These are phyloP conservation scores for Fregetta grallaria DNA, from an alignment of 2,113 vertebrate genomes.

Conservation along the genomic window DNA sequence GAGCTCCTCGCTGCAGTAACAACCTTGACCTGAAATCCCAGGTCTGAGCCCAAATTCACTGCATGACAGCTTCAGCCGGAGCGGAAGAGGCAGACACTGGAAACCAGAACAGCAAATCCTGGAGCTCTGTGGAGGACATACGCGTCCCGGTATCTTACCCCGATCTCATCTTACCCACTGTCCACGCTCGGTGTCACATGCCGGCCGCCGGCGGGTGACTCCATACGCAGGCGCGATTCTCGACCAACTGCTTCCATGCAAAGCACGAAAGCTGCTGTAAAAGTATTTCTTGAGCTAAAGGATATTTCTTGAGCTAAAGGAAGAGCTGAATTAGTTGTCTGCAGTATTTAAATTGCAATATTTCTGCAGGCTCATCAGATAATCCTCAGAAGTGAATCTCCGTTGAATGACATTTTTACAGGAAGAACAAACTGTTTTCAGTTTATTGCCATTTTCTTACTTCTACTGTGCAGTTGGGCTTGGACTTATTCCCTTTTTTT, in stretches of 20 bases:
- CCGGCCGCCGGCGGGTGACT: not conserved
- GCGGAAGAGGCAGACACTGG: not conserved
- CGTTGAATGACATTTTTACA: rapidly evolving
- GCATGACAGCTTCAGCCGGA: not conserved
- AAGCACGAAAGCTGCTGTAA: not conserved
- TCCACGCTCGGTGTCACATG: rapidly evolving
- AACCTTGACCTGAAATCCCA: not conserved
- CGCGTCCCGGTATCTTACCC: rapidly evolving
- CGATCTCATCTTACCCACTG: not conserved
- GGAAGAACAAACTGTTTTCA: not conserved
- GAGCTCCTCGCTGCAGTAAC: rapidly evolving
- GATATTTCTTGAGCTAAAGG: not conserved
- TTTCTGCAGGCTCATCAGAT: not conserved
- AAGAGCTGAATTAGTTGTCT: not conserved
- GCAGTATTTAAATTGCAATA: not conserved
- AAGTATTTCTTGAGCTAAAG: not conserved
- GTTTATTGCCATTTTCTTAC: not conserved
- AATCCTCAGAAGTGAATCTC: not conserved
- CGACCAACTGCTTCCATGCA: not conserved
- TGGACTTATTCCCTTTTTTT: not conserved
- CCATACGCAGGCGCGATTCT: rapidly evolving
- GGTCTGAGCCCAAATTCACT: not conserved
- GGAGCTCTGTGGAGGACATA: not conserved
- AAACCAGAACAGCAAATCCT: not conserved
- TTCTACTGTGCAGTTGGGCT: not conserved